A percentile compares a stretch with the other conserved stretches of the same genome.
phyloP scores from a whole-genome alignment of 2,797 vertebrate genomes.

The Sparus aurata region DNA sequence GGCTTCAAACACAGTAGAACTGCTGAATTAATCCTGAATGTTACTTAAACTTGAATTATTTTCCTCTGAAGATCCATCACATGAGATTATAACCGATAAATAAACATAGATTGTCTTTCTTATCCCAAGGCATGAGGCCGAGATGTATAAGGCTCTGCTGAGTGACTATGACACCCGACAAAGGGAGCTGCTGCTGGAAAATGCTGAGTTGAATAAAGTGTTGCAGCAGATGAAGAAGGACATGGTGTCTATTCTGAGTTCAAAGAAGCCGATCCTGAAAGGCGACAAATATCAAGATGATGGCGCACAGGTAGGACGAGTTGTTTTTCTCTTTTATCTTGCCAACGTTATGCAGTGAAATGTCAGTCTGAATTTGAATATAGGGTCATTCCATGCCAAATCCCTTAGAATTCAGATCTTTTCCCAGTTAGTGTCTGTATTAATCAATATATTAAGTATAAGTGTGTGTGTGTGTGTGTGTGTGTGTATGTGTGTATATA shows the following conservation, averaged over 20 bases:
- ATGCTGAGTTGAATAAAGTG: slow-evolving; percentile 94
- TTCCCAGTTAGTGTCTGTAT: no score
- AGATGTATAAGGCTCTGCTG: slow-evolving; percentile 95
- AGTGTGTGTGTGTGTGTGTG: no score
- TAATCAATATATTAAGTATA: no score
- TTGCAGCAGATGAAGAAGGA: slow-evolving; percentile 98
- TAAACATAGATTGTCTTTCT: slow-evolving; percentile 26
- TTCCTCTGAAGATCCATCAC: not conserved
- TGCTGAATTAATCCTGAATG: not conserved
- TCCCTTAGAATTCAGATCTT: no score
- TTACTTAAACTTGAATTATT: not conserved
- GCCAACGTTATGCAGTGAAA: not conserved
- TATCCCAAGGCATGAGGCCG: slow-evolving; percentile 90
- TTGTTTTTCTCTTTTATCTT: not conserved
- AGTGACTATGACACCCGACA: slow-evolving; percentile 93
- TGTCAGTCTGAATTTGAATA: not conserved
- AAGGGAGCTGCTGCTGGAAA: slow-evolving; percentile 93
- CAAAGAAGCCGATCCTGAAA: slow-evolving; percentile 85
- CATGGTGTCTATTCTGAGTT: slow-evolving; percentile 92
- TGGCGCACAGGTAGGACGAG: slow-evolving; percentile 81
- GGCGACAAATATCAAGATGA: slow-evolving; percentile 85
- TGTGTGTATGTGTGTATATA: no score
- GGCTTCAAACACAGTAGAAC: not conserved
- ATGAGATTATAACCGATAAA: not conserved
- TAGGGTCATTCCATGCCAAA: no score